Evolutionary conservation across 2,797 vertebrate species (phyloP).

Genomic region (Tapera naevia): DNA sequence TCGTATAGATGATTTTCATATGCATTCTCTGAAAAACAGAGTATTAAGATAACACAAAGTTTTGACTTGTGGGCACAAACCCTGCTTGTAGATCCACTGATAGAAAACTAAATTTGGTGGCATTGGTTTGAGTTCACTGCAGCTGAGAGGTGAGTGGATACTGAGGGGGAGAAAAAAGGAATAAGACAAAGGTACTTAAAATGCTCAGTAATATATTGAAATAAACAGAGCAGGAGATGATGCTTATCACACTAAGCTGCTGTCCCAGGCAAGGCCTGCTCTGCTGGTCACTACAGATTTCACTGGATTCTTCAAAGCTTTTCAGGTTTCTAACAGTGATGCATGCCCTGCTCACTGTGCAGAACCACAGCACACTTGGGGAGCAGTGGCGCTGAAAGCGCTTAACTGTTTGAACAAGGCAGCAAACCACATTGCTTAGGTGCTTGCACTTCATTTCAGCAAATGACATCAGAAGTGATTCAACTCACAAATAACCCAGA

Average conservation of each 20-base stretch:
- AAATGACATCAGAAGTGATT: background rate
- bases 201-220: background rate
- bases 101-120: background rate
- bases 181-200: background rate
- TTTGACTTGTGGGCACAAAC: background rate
- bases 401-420: background rate
- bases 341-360: background rate
- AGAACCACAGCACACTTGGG: background rate
- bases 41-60: background rate
- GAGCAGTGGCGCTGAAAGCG: background rate
- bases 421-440: background rate
- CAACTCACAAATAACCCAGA: background rate
- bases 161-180: background rate
- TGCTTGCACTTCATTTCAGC: background rate
- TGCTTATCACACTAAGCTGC: fast-evolving
- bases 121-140: background rate
- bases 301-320: background rate
- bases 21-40: background rate
- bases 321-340: background rate
- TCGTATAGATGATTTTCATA: background rate
- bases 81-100: background rate
- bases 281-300: background rate
- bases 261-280: background rate
- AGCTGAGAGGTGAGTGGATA: background rate
- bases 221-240: background rate